These are phyloP conservation scores for Saguinus midas DNA, from an alignment of 2,113 vertebrate species.

Conservation along the genomic window DNA sequence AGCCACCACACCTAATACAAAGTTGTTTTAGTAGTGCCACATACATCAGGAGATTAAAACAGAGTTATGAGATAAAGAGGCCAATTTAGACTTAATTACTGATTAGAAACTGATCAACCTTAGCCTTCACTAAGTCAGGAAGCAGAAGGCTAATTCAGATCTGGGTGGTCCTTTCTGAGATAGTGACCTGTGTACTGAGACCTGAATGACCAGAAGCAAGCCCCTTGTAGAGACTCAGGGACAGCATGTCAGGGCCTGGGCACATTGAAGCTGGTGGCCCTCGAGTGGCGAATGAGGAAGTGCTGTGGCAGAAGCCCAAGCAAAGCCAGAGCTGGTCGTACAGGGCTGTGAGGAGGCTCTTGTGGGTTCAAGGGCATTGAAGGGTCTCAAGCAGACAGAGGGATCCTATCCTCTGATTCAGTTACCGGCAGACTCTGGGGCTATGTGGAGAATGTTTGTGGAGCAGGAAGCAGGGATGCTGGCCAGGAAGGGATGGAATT, in stretches of 20 bases:
- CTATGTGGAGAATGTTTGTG: background rate
- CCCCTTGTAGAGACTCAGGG: rapidly evolving
- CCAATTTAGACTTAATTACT: background rate
- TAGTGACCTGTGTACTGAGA: background rate
- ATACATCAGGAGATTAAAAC: background rate
- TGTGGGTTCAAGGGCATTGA: no score
- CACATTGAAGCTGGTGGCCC: background rate
- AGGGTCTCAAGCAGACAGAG: background rate
- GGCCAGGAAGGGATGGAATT: rapidly evolving
- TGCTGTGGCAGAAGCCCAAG: no score
- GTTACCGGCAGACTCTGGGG: background rate
- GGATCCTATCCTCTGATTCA: rapidly evolving
- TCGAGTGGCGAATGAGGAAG: background rate
- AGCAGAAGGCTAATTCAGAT: background rate
- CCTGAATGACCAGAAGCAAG: background rate
- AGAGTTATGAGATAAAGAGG: background rate
- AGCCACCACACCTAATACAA: no score
- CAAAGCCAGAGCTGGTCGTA: background rate
- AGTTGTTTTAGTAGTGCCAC: background rate
- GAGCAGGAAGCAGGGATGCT: background rate
- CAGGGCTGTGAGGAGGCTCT: background rate
- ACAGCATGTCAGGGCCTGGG: background rate
- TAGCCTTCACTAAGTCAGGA: background rate
- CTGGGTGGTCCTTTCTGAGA: background rate
- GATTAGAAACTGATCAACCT: background rate